Base-by-base conservation (phyloP, 2,888 invertebrate species). In the Achlya flavicornis region DNA sequence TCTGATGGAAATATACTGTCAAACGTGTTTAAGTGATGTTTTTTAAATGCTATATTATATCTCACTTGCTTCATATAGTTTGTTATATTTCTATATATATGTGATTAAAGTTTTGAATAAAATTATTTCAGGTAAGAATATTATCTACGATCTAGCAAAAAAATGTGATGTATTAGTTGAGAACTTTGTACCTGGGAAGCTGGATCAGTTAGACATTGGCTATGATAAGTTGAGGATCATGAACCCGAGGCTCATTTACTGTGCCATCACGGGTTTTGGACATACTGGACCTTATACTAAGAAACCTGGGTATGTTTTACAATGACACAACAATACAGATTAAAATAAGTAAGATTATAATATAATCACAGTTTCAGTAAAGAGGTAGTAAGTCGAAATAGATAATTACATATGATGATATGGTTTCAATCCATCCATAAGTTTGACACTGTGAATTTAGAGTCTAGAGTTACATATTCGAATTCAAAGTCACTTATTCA, bases 231-330 rank as follows among this genome's bases (percentile, higher is more conserved):
- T 99, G 41, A 95, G 94, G 61, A 79, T 88, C 61, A 77, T 97
- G 3, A 96, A 97, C 58, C 98, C 98, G 0, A 94, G 95, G 63
- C 93, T 99, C 19, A 96, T 99, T 69, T 99, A 99, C 86, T 98
- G 98, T 88, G 98, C 99, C 0, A 95, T 99, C 62, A 98, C 98
- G 62, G 99, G 99, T 0, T 99, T 97, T 87, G 99, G 99, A 0
- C 93, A 96, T 0, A 93, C 94, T 35, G 99, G 99, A 0, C 98
- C 98, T 0, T 99, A 98, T 89, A 93, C 95, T 4, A 94, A 95
- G 32, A 96, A 97, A 75, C 98, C 98, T n/a, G 99, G 99, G 74
- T 94, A 78, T 77, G 76, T 6, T 46, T 46, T 26, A 26, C 26
- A 26, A 1, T 46, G 46, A 0, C 14, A 43, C 43, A 3, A 14